Evolutionary conservation across 1,140 invertebrate species (phyloP), one percentile per base, ranked within the genome.

Genomic region (Papilio xuthus): DNA sequence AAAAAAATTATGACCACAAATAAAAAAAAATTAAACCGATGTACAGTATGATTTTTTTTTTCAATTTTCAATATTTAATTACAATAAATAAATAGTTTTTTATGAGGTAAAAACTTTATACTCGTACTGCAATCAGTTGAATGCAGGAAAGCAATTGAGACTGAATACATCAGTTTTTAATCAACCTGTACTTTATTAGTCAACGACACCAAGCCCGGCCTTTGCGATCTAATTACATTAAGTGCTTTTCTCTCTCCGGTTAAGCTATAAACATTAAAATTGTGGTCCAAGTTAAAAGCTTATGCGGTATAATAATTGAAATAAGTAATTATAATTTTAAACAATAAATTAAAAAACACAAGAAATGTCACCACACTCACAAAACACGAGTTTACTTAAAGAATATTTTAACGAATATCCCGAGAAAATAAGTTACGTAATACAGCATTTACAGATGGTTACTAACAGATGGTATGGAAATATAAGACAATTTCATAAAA

Each of bases 221-320:
- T 89, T 88, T 89, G 83, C 90, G 89, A 92, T 92, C 88, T 91
- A 91, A 93, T 93, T 93, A 93, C 85, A 83, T 81, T 91, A 90
- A 93, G 92, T 93, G 92, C 88, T 91, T 89, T 89, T 85, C 89
- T 89, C 86, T 89, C 82, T 85, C 78, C 85, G 85, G 81, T 88
- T 86, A 85, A 87, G 82, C 83, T 87, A 82, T 88, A 88, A 88
- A 90, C 86, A 85, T 88, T 85, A 85, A 82, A 78, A 71, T 53
- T 84, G 60, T 78, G 67, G 83, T 75, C 7, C 73, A 75, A 53
- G 28, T 56, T 32, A 75, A 1, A 23, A 56, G 23, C 32, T 37
- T 28, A 20, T 4, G 18, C 15, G 18, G 7, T 28, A 28, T 50
- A 4, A 44, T 41, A n/a, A 7, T 41, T 10, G 13, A 44, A 9